Evolutionary conservation across 2,797 vertebrate species (phyloP), one percentile per base, ranked within the genome.

Genomic region (Takifugu rubripes): DNA sequence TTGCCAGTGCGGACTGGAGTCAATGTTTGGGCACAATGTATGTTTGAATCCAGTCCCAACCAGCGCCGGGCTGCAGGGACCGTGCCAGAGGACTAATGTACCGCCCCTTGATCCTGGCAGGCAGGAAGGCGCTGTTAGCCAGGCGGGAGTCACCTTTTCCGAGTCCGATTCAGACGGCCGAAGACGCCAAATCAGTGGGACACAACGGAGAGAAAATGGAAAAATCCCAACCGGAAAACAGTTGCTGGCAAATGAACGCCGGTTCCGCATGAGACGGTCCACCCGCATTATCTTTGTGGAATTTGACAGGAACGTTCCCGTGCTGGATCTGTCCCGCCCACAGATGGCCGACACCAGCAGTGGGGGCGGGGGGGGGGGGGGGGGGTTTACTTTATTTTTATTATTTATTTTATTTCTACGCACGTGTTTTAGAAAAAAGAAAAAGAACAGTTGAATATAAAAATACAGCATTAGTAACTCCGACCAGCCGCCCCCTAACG

Each of bases 81-180:
- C 68, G 63, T 68, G 64, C 68, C 78, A 68, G 64, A 64, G n/a
- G 58, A 66, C 56, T 65, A 85, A 78, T 46, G 66, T 61, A 69
- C 78, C 78, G 79, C 80, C n/a, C n/a, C 77, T 84, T 77, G 77
- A 81, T 82, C 74, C 79, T 87, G 87, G 85, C 82, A 86, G 74
- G 26, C 51, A 6, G 45, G 54, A 51, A 64, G 55, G 69, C 66
- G 82, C 82, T 75, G 85, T 84, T 78, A 85, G 75, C 81, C 79
- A 82, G 77, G 77, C 79, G 84, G 80, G 81, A 81, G 80, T 82
- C 74, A 81, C 81, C 79, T 82, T 40, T 81, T 85, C 76, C 58
- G 54, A 74, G 75, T 84, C 75, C 77, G 79, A 86, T 87, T 84
- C 77, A 79, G 74, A 64, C 51, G 54, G 70, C 54, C 66, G 49